Conservation (phyloP, 2,113 vertebrate genomes). For the Rafetus swinhoei region DNA sequence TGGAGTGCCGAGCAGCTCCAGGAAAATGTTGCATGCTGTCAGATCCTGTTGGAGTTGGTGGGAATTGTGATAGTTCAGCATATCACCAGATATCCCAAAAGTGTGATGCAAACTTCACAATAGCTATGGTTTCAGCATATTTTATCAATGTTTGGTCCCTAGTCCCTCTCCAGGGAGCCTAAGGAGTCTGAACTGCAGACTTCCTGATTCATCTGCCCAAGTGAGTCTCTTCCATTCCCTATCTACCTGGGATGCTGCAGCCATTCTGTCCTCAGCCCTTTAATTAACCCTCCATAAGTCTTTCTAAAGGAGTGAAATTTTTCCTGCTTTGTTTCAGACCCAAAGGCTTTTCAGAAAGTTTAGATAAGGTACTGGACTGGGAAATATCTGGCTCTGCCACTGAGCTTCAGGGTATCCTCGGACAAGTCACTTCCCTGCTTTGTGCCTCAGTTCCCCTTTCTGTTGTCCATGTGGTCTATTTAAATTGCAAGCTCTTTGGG, state of each 20-base stretch:
- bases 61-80: fast-evolving
- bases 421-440: background rate
- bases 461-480: too few relatives aligned
- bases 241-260: background rate
- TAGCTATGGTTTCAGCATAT: background rate
- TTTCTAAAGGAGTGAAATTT: background rate
- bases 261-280: background rate
- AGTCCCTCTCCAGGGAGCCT: background rate
- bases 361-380: too few relatives aligned
- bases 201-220: fast-evolving
- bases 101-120: background rate
- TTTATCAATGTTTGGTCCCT: background rate
- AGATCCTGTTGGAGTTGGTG: background rate
- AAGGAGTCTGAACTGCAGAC: background rate
- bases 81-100: background rate
- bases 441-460: too few relatives aligned
- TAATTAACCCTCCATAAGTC: background rate
- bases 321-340: background rate
- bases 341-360: too few relatives aligned
- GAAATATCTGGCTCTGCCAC: too few relatives aligned
- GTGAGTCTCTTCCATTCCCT: background rate
- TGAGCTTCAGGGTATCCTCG: too few relatives aligned
- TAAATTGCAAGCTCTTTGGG: too few relatives aligned
- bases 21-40: fast-evolving
- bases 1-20: fast-evolving